A percentile compares a stretch with the other conserved stretches of the same genome.
These are phyloP conservation scores for Sturnus vulgaris DNA, from an alignment of 2,113 vertebrate genomes.

Conservation along the genomic window DNA sequence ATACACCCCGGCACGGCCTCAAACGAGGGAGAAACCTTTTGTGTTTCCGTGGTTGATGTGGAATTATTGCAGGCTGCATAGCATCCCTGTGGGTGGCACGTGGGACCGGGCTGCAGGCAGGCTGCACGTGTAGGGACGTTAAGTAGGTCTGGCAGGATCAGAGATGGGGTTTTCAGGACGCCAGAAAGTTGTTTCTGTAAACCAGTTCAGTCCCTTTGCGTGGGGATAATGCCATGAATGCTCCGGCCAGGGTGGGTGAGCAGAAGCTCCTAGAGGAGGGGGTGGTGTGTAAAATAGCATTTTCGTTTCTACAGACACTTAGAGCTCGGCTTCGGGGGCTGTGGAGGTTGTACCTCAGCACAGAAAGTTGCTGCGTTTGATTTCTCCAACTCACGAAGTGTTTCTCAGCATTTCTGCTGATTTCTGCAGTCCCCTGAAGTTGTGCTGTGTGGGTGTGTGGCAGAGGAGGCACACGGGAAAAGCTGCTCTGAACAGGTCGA, in stretches of 20 bases:
- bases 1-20: not conserved
- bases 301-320: not conserved
- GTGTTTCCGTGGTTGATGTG: not conserved
- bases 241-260: not conserved
- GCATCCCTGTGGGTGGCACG: not conserved
- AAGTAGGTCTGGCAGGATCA: slow-evolving; percentile 34
- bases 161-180: accelerated
- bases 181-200: not conserved
- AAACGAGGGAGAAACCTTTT: not conserved
- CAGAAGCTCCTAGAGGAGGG: not conserved
- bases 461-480: not conserved
- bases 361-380: accelerated
- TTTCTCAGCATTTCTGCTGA: not conserved
- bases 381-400: not conserved
- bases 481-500: not conserved
- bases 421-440: not conserved
- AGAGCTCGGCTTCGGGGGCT: accelerated
- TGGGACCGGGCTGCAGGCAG: accelerated
- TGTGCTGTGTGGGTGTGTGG: accelerated
- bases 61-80: not conserved
- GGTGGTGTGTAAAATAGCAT: accelerated
- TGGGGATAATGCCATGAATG: accelerated
- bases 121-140: not conserved
- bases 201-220: not conserved
- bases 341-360: not conserved